Evolutionary conservation across 2,888 invertebrate species (phyloP).

Genomic region (Sphaerophoria taeniata): DNA sequence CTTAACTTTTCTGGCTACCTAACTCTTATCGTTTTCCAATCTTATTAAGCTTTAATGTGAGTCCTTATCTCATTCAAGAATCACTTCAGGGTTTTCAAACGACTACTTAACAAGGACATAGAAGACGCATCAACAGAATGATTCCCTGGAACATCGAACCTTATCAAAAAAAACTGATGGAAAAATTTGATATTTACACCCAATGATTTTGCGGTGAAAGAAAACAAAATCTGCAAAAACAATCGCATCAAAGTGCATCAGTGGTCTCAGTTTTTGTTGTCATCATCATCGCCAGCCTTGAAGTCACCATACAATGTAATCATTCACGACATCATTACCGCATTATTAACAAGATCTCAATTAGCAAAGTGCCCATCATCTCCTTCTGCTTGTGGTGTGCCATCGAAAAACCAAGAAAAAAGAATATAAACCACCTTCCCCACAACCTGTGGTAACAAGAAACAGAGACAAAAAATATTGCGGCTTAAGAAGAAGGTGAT

Average conservation of each 20-base stretch:
- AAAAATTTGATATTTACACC: conserved; percentile 62
- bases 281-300: conserved; percentile 51
- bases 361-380: conserved; percentile 75
- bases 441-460: conserved; percentile 17
- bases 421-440: conserved; percentile 12
- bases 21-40: too few relatives aligned
- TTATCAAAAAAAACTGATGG: not conserved
- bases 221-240: not conserved
- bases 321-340: conserved; percentile 74
- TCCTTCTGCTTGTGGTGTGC: conserved; percentile 70
- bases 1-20: too few relatives aligned
- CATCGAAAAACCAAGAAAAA: conserved; percentile 62
- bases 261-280: conserved; percentile 11
- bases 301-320: conserved; percentile 66
- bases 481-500: conserved; percentile 64
- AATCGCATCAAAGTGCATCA: conserved; percentile 33
- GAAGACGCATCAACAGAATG: not conserved
- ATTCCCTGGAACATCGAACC: not conserved
- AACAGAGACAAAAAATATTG: conserved; percentile 33
- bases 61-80: too few relatives aligned
- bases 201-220: conserved; percentile 61
- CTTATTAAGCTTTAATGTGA: too few relatives aligned
- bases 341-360: conserved; percentile 75
- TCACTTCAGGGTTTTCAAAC: too few relatives aligned
- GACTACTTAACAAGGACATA: too few relatives aligned